Evolutionary conservation across 2,888 invertebrate genomes (phyloP), one percentile per base, ranked within the genome.

Genomic region (Gibbula magus): DNA sequence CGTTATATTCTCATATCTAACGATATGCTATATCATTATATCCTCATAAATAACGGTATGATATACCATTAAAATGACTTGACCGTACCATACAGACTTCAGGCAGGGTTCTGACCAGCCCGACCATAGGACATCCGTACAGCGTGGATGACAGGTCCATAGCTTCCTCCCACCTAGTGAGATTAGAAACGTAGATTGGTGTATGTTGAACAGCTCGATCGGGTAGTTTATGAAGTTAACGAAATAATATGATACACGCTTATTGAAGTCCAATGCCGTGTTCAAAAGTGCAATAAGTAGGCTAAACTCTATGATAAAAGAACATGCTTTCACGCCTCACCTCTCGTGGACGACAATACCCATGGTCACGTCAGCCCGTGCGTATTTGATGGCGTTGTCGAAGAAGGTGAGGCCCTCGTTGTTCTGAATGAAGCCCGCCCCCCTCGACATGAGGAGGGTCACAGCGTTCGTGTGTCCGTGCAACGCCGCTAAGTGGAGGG

Each of bases 341-440:
- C 94, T 89, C 32, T 90, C 89, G 85, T 94, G 94, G 1, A 96
- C 96, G 22, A 97, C 96, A 95, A 97, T 96, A 13, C 96, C 96
- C 45, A 96, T 93, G 0, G 97, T 97, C 0, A 97, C 96, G 89
- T 97, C 96, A 0, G 96, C 95, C 90, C 96, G 96, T 90, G 97
- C 96, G 91, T 96, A 96, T 90, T 96, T 96, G 88, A 97, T 96
- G 18, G 96, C 96, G 89, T 97, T 96, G 92, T 97, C 97, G 70
- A 97, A 96, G n/a, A 97, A 97, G 86, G 96, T 96, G 94, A 96
- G 95, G 82, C 96, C 96, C 91, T 95, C 94, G 82, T 94, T 94
- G 92, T 97, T 97, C 91, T 95, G 95, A 4, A 80, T 80, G 54
- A 93, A 85, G 22, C 79, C 80, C 1, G 92, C 91, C 0, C 89